These are phyloP conservation scores for Gobio gobio DNA, from an alignment of 2,113 vertebrate species.

Conservation along the genomic window DNA sequence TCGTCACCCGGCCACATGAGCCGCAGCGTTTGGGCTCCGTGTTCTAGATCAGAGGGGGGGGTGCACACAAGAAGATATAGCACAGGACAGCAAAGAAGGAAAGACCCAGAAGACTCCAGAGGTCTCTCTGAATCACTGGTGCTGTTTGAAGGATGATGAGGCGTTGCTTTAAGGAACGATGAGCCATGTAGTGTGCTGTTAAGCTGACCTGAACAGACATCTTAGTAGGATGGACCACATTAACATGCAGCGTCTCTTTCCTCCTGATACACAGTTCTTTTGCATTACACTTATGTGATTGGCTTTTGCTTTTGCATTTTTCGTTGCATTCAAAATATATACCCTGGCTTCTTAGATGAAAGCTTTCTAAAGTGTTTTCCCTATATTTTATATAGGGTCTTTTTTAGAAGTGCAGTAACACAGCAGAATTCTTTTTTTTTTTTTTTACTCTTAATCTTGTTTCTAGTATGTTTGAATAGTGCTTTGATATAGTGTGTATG, in stretches of 20 bases:
- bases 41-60: background rate
- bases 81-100: conserved; percentile 21
- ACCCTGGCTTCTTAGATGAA: background rate
- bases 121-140: conserved; percentile 43
- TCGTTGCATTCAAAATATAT: background rate
- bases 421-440: background rate
- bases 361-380: background rate
- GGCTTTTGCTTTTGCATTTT: conserved; percentile 5
- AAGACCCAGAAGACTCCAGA: conserved; percentile 24
- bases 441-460: background rate
- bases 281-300: background rate
- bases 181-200: conserved; percentile 14
- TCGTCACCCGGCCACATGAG: conserved; percentile 33
- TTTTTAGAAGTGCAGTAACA: background rate
- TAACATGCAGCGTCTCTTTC: conserved; percentile 4
- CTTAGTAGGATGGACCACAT: background rate
- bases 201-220: conserved; percentile 41
- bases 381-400: background rate
- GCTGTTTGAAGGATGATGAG: conserved; percentile 39
- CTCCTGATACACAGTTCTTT: background rate
- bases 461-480: background rate
- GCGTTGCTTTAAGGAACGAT: conserved; percentile 40
- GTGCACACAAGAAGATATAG: conserved; percentile 18
- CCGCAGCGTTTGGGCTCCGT: conserved; percentile 1
- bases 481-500: no score